Conservation (phyloP, 2,797 vertebrate genomes). For the Mastacembelus armatus region DNA sequence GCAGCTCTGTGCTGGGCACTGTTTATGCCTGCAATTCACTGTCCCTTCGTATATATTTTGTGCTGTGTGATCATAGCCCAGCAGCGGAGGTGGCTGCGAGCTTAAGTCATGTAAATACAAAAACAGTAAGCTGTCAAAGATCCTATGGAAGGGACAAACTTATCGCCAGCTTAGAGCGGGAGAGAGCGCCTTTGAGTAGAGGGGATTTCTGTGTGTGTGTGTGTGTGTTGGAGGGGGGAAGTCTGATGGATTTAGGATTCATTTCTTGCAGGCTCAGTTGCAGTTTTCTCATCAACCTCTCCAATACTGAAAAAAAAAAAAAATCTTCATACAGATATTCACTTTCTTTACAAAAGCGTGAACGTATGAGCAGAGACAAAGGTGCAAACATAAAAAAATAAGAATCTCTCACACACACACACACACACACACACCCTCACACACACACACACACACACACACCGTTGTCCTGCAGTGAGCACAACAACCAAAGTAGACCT, state of each 20-base stretch:
- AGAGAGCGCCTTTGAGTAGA: constrained; percentile 67
- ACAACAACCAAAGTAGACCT: constrained; percentile 11
- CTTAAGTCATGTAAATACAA: constrained; percentile 77
- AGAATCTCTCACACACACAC: too few species aligned
- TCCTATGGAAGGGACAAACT: constrained; percentile 71
- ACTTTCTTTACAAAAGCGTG: constrained; percentile 53
- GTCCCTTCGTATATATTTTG: constrained; percentile 54
- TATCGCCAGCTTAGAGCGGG: constrained; percentile 78
- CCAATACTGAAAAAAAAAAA: constrained; percentile 65
- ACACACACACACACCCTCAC: too few species aligned
- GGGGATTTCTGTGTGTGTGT: constrained; percentile 47
- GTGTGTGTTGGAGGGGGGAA: constrained; percentile 23
- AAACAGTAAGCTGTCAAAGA: constrained; percentile 75
- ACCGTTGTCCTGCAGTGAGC: not conserved
- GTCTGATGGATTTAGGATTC: constrained; percentile 76
- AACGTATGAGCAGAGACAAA: constrained; percentile 23
- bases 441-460: constrained; percentile 10
- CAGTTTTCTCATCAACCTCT: constrained; percentile 62
- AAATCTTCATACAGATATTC: constrained; percentile 30
- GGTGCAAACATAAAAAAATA: too few species aligned
- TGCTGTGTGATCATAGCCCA: constrained; percentile 51
- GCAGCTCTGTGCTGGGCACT: constrained; percentile 43
- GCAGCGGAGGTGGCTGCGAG: constrained; percentile 55
- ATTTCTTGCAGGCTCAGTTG: constrained; percentile 69
- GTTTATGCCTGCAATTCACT: constrained; percentile 47